phyloP scores from a whole-genome alignment of 2,113 vertebrate genomes.

The Chunga burmeisteri region DNA sequence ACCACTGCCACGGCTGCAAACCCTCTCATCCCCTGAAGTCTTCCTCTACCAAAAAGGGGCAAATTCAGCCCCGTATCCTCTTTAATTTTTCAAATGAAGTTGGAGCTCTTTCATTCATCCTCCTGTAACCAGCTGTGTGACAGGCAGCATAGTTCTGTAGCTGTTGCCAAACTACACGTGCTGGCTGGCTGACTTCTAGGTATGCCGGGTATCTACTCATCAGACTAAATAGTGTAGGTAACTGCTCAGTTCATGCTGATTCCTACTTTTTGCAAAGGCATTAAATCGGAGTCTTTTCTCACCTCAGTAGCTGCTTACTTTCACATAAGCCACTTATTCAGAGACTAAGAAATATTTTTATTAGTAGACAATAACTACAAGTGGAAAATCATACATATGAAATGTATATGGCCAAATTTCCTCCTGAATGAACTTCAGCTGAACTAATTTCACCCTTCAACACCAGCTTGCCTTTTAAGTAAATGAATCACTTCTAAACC shows the following conservation, averaged over 20 bases:
- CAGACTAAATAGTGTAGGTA: background rate
- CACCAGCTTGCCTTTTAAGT: background rate
- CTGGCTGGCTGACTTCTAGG: background rate
- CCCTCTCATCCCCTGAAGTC: background rate
- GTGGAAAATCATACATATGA: background rate
- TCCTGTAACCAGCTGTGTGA: background rate
- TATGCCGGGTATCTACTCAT: accelerated
- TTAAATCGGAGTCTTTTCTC: background rate
- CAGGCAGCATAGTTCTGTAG: background rate
- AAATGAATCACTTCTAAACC: background rate
- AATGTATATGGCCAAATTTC: background rate
- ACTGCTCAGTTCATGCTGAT: background rate
- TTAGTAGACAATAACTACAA: background rate
- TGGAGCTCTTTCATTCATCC: background rate
- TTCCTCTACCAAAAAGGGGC: background rate
- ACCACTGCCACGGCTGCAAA: background rate
- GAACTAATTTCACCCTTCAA: background rate
- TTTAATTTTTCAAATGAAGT: background rate
- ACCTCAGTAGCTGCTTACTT: background rate
- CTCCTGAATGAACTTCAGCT: background rate
- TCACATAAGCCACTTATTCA: background rate
- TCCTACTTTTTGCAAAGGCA: background rate
- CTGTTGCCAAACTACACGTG: background rate
- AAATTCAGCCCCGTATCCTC: background rate
- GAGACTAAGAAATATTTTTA: background rate